Conservation (phyloP, 2,113 vertebrate genomes). For the Nerophis lumbriciformis region DNA sequence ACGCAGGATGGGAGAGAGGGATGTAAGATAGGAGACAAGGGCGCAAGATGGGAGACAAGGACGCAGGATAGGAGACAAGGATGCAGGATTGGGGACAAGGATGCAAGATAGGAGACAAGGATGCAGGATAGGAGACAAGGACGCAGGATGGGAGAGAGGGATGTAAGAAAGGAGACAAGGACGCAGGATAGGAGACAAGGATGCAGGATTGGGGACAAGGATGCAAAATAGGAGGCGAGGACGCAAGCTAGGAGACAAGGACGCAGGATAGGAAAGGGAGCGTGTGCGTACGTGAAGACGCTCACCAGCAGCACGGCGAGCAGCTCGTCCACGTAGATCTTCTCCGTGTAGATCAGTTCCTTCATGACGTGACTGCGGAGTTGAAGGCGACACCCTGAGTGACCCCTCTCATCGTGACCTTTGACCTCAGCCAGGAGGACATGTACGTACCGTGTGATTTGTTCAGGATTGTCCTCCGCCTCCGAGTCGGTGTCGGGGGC, state of each 20-base stretch:
- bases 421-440: neutral
- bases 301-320: slow-evolving; percentile 87
- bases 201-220: no score
- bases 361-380: slow-evolving; percentile 80
- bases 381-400: neutral
- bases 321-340: slow-evolving; percentile 86
- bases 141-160: neutral
- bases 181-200: no score
- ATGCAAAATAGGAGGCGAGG: no score
- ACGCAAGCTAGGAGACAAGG: no score
- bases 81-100: slow-evolving; percentile 2
- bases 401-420: neutral
- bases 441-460: slow-evolving; percentile 77
- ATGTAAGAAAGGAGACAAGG: neutral
- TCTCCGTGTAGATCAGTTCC: slow-evolving; percentile 87
- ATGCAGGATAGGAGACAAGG: neutral
- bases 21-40: neutral
- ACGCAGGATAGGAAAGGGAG: neutral
- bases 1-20: neutral
- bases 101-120: neutral
- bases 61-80: neutral
- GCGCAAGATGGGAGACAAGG: neutral
- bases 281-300: neutral
- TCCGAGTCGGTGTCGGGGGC: slow-evolving; percentile 67
- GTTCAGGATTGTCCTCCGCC: slow-evolving; percentile 79